Evolutionary conservation across 1,140 invertebrate genomes (phyloP).

Genomic region (Drosophila punjabiensis): DNA sequence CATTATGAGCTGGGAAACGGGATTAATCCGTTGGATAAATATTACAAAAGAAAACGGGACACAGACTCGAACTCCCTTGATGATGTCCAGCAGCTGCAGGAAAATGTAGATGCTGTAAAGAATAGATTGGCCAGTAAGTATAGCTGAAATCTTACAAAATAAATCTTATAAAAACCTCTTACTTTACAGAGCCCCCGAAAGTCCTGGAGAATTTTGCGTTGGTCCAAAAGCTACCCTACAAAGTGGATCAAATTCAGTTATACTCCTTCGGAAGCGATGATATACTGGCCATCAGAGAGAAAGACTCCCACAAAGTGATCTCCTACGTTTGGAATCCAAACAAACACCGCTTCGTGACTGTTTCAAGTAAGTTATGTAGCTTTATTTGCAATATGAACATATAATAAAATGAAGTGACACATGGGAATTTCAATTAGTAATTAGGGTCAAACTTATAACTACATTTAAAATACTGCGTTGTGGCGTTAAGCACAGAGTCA

Average conservation of each 20-base stretch:
- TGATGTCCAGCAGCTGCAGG: constrained; percentile 35
- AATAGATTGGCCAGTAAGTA: constrained; percentile 49
- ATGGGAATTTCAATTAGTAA: constrained; percentile 29
- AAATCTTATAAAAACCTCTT: not conserved
- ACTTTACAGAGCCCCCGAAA: constrained; percentile 35
- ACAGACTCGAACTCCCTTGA: constrained; percentile 12
- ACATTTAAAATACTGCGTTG: constrained; percentile 6
- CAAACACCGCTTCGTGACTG: constrained; percentile 29
- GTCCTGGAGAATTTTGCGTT: constrained; percentile 54
- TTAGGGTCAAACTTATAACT: constrained; percentile 23
- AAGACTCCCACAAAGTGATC: not conserved
- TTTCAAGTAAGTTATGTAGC: constrained; percentile 68
- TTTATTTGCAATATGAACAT: constrained; percentile 64
- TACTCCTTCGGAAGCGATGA: constrained; percentile 12
- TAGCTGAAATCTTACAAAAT: too few relatives aligned
- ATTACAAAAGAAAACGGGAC: constrained; percentile 51
- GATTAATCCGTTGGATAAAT: not conserved
- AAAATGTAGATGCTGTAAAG: constrained; percentile 57
- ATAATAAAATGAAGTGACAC: constrained; percentile 57
- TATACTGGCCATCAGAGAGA: constrained; percentile 34
- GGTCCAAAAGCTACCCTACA: constrained; percentile 54
- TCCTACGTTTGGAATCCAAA: constrained; percentile 42
- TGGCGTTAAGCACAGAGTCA: not conserved
- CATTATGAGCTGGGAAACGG: constrained; percentile 52
- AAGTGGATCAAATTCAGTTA: constrained; percentile 16